Evolutionary conservation across 2,113 vertebrate species (phyloP), one percentile per base, ranked within the genome.

Genomic region (Lanius ludovicianus): DNA sequence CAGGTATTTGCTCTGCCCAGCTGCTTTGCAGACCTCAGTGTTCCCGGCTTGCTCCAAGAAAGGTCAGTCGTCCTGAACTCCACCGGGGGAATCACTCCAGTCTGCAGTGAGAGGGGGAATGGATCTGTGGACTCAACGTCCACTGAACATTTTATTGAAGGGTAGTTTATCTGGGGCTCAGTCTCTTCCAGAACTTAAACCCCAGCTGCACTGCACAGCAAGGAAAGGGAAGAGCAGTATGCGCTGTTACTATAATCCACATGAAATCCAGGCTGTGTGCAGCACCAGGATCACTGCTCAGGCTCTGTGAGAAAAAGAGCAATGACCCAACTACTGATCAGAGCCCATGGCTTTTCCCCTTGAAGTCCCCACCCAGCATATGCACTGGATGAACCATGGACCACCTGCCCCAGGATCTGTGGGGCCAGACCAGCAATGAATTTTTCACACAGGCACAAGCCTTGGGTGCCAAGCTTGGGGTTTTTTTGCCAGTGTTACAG

Each of bases 261-360:
- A 7, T 1, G 13, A 67, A 71, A 50, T 27, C 28, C 86, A 50
- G 67, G 49, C 39, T 64, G 6, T 7, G 28, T 35, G 78, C 75
- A 76, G 89, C 1, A 0, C 71, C 86, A 81, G 31, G 33, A 79
- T 13, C 81, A 23, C 46, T 22, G 11, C 27, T 24, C 46, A 22
- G 4, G 2, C 41, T 53, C 5, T 0, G 2, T 16, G 35, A 41
- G 39, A 49, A 7, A 4, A 5, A 10, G 9, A n/a, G 63, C 0
- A 0, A 10, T 3, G 28, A 53, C 35, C 37, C 70, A 46, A 3
- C 11, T 50, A 25, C 55, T n/a, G 46, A 13, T 1, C 35, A 19
- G 31, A 83, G 35, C 5, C 6, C 2, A 7, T 3, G 2, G 3
- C 23, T 44, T n/a, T 41, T 77, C 33, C 60, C 59, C 15, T 33